Evolutionary conservation across 2,113 vertebrate genomes (phyloP).

Genomic region (Cranoglanis bouderius): DNA sequence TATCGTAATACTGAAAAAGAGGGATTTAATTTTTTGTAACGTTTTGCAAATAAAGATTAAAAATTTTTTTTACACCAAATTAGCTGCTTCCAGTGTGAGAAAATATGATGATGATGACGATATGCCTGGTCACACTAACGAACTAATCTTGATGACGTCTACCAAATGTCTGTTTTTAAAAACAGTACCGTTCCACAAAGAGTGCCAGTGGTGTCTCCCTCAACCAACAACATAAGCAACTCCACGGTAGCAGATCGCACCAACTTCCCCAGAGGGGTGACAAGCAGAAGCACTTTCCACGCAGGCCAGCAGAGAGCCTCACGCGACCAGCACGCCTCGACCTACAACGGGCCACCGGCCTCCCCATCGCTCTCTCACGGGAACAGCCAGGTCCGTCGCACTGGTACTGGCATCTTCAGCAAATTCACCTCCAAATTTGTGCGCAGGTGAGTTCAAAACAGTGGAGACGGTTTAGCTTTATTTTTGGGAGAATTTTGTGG

Average conservation of each 20-base stretch:
- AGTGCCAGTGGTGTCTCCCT: slow-evolving; percentile 78
- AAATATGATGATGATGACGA: not conserved
- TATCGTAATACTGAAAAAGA: not conserved
- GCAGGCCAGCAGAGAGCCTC: slow-evolving; percentile 80
- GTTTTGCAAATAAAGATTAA: not conserved
- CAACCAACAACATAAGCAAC: slow-evolving; percentile 81
- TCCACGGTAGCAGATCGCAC: slow-evolving; percentile 73
- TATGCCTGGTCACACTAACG: not conserved
- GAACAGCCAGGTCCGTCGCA: slow-evolving; percentile 77
- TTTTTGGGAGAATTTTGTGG: not conserved
- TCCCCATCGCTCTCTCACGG: slow-evolving; percentile 75
- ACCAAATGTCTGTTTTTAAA: not conserved
- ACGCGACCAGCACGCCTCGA: slow-evolving; percentile 77
- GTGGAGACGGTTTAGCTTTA: not conserved
- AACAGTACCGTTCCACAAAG: slow-evolving; percentile 73
- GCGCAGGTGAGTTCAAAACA: slow-evolving; percentile 73
- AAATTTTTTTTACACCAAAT: not conserved
- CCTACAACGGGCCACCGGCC: slow-evolving; percentile 69
- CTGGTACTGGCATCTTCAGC: slow-evolving; percentile 80
- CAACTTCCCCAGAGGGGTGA: slow-evolving; percentile 79
- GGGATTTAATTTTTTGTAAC: not conserved
- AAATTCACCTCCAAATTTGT: slow-evolving; percentile 85
- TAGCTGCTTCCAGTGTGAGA: not conserved
- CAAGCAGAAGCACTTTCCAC: slow-evolving; percentile 81
- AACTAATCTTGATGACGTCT: not conserved